A percentile compares a stretch with the other conserved stretches of the same genome.
Evolutionary conservation across 2,797 vertebrate genomes (phyloP).

Genomic region (Amblyopsis hoosieri): DNA sequence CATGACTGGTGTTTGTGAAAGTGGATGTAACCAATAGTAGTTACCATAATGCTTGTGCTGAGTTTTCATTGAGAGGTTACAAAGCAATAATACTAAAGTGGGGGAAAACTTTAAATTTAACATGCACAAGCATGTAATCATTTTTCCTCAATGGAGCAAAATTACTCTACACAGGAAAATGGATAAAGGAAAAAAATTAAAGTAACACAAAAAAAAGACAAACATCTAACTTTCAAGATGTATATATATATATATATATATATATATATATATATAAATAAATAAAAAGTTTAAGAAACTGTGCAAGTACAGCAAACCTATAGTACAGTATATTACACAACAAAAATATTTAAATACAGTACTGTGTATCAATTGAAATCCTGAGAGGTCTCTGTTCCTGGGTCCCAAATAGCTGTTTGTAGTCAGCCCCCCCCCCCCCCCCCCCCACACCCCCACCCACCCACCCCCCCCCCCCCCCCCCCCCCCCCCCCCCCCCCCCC

Average conservation of each 20-base stretch:
- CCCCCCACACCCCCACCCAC: constrained; percentile 5
- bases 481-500: too few species aligned
- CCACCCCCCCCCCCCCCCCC: too few species aligned
- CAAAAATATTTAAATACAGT: constrained; percentile 84
- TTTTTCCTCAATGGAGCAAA: constrained; percentile 56
- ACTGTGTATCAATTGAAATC: constrained; percentile 85
- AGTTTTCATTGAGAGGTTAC: constrained; percentile 51
- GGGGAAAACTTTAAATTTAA: constrained; percentile 41
- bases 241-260: too few species aligned
- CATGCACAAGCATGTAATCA: constrained; percentile 44
- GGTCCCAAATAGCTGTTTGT: constrained; percentile 68
- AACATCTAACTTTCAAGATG: constrained; percentile 77
- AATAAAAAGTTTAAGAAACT: constrained; percentile 71
- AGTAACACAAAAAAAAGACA: constrained; percentile 62
- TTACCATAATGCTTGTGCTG: constrained; percentile 66
- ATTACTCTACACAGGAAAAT: constrained; percentile 67
- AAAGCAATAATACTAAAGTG: constrained; percentile 54
- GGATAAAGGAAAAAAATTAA: constrained; percentile 51
- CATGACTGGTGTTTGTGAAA: constrained; percentile 68
- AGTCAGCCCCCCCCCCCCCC: constrained; percentile 50
- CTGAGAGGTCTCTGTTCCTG: constrained; percentile 83
- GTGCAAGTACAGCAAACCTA: constrained; percentile 88
- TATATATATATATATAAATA: too few species aligned
- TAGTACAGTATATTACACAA: constrained; percentile 86
- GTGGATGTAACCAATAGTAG: constrained; percentile 30